These are phyloP conservation scores for Desmophyllum pertusum DNA, from an alignment of 92 coral and sea anemone genomes.

Conservation along the genomic window DNA sequence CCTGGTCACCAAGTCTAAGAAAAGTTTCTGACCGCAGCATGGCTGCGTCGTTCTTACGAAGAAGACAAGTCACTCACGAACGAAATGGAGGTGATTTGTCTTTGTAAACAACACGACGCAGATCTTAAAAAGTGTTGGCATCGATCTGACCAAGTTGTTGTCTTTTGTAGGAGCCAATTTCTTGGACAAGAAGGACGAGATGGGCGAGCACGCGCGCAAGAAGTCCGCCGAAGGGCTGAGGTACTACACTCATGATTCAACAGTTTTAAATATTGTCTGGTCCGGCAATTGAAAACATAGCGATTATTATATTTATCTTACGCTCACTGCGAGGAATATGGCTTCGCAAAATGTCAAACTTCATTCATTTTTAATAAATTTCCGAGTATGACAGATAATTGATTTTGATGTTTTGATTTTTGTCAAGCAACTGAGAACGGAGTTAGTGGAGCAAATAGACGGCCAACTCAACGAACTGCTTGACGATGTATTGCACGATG, in stretches of 20 bases:
- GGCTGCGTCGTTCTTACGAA: slow-evolving; percentile 20
- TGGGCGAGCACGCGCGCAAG: slow-evolving; percentile 52
- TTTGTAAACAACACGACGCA: neutral
- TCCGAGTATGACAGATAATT: neutral
- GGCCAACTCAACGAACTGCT: slow-evolving; percentile 76
- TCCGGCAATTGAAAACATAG: neutral
- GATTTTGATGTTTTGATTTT: neutral
- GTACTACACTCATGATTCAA: slow-evolving; percentile 16
- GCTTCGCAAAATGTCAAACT: neutral
- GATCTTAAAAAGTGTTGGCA: neutral
- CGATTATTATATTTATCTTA: neutral
- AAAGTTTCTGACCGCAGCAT: neutral
- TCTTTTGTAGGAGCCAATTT: slow-evolving; percentile 33
- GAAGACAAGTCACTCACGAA: slow-evolving; percentile 15
- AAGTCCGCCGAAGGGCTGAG: slow-evolving; percentile 82
- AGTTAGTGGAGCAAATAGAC: slow-evolving; percentile 80
- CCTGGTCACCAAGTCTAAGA: slow-evolving; percentile 6
- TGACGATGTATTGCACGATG: slow-evolving; percentile 73
- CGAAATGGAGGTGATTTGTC: slow-evolving; percentile 35
- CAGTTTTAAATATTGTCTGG: neutral
- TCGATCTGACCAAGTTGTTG: neutral
- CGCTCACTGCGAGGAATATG: neutral
- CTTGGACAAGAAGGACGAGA: slow-evolving; percentile 36
- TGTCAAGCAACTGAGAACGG: slow-evolving; percentile 72
- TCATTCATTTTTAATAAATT: neutral